A percentile compares a stretch with the other conserved stretches of the same genome.
Evolutionary conservation across 2,113 vertebrate genomes (phyloP).

Genomic region (Equus przewalskii): DNA sequence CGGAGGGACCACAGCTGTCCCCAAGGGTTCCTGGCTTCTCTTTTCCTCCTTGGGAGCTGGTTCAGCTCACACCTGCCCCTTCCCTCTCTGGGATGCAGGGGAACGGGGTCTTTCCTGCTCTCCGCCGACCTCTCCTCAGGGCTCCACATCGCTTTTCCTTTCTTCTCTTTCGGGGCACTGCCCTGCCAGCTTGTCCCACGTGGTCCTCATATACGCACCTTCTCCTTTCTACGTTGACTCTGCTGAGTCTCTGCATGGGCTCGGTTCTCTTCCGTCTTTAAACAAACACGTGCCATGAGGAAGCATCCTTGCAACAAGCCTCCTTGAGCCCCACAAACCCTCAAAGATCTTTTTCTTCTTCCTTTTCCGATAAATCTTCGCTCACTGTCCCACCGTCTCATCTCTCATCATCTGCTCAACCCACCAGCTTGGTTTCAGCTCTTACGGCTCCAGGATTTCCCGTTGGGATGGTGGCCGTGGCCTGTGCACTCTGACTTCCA

Average conservation of each 20-base stretch:
- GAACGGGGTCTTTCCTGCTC: no score
- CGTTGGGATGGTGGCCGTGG: accelerated
- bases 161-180: background rate
- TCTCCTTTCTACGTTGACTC: background rate
- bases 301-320: background rate
- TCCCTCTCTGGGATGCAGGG: background rate
- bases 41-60: accelerated
- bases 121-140: accelerated
- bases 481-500: accelerated
- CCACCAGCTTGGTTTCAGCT: accelerated
- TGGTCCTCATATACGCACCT: background rate
- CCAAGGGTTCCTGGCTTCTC: background rate
- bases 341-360: background rate
- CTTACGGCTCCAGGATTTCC: accelerated
- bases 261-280: background rate
- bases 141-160: background rate
- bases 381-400: background rate
- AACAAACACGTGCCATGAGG: accelerated
- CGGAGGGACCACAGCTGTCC: background rate
- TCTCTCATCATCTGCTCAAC: background rate
- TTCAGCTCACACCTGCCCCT: background rate
- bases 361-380: background rate
- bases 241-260: background rate
- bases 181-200: no score
- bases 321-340: background rate